Base-by-base conservation (phyloP, 2,888 invertebrate species). In the Phalangium opilio region DNA sequence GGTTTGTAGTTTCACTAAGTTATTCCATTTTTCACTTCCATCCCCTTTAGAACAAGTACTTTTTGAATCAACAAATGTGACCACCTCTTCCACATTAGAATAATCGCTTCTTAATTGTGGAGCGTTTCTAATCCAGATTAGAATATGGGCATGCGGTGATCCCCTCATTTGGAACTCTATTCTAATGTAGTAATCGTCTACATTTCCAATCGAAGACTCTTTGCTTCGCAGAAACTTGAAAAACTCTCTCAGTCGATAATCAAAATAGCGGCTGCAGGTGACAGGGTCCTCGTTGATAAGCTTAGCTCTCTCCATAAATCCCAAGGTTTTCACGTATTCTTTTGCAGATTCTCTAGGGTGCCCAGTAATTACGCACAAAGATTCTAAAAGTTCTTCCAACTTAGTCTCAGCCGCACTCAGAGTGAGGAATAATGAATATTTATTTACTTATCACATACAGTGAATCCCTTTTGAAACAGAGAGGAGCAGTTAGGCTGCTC, bases 261-360 rank as follows among this genome's bases (percentile, higher is more conserved):
- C 54, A 48, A 58, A 58, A 50, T 57, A 56, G n/a, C 54, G 18
- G 7, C 57, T 52, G 39, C 54, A 54, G 8, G 54, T 60, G 2
- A 57, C 55, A 12, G 58, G 59, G 43, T 59, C 52, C 10, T 51
- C 41, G 10, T 48, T 49, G 3, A 59, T 52, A 7, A 48, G 41
- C 44, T 27, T 27, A 8, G 27, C 27, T 27, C 27, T 27, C 4
- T 27, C 27, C 27, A 27, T 27, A 27, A 27, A 27, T 7, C 27
- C 8, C 27, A 27, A 27, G 8, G 5, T 8, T 27, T 27, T 27
- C 5, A 27, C 27, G 27, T 27, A 27, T 7, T 27, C 27, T 27
- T 27, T 27, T 27, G 8, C 5, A 27, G 27, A 27, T 27, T 27
- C 27, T 27, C 10, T 18, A 8, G 8, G 14, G 12, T 20, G 3